A percentile compares a stretch with the other conserved stretches of the same genome.
phyloP scores from a whole-genome alignment of 2,888 invertebrate species.

The Erynnis tages region DNA sequence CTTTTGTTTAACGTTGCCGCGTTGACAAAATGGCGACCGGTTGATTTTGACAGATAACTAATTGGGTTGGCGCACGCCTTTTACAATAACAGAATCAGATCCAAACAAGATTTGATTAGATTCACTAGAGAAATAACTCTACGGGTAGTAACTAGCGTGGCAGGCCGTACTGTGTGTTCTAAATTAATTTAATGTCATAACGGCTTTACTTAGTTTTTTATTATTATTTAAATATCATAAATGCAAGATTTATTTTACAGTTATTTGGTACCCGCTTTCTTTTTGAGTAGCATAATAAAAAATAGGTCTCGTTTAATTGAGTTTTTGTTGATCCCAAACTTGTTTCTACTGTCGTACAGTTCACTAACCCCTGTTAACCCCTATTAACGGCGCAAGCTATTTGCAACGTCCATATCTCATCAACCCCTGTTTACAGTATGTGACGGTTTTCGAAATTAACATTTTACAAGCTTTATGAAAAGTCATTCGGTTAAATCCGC shows the following conservation, averaged over 20 bases:
- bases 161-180: too few species aligned
- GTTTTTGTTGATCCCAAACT: neutral
- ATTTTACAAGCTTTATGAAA: neutral
- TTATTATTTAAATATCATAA: too few species aligned
- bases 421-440: neutral
- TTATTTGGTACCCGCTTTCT: too few species aligned
- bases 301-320: neutral
- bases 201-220: neutral
- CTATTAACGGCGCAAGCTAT: neutral
- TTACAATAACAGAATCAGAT: too few species aligned
- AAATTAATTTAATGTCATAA: too few species aligned
- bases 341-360: constrained; percentile 1
- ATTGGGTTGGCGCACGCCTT: neutral
- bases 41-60: constrained; percentile 14
- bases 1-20: constrained; percentile 12
- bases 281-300: neutral
- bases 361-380: constrained; percentile 7
- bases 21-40: constrained; percentile 12
- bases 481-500: neutral
- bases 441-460: too few species aligned
- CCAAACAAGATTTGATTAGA: too few species aligned
- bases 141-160: too few species aligned
- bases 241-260: neutral
- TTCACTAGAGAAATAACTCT: too few species aligned
- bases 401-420: constrained; percentile 1